Percentiles rank a stretch among this genome's conserved stretches.
These are phyloP conservation scores for Ictidomys tridecemlineatus DNA, from an alignment of 2,113 vertebrate species.

Conservation along the genomic window DNA sequence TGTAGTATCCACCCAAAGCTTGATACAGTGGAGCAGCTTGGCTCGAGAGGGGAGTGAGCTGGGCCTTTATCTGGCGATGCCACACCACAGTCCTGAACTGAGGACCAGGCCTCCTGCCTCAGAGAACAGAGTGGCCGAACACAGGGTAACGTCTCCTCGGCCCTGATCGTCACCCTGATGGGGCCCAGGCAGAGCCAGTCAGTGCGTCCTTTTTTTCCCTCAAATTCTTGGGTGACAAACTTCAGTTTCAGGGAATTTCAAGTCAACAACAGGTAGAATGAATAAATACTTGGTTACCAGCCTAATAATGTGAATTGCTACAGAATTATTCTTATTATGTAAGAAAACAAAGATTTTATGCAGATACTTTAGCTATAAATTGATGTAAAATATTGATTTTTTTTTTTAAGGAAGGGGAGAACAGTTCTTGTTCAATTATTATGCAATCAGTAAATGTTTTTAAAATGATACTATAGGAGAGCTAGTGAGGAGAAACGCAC, in stretches of 20 bases:
- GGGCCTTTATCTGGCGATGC: neutral
- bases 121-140: conserved; percentile 24
- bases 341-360: conserved; percentile 88
- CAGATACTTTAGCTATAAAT: conserved; percentile 89
- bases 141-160: conserved; percentile 50
- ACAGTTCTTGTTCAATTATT: conserved; percentile 82
- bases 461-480: conserved; percentile 52
- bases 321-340: conserved; percentile 80
- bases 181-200: conserved; percentile 28
- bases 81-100: neutral
- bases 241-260: conserved; percentile 88
- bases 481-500: conserved; percentile 13
- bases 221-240: conserved; percentile 79
- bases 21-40: conserved; percentile 38
- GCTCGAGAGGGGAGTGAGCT: conserved; percentile 41
- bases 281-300: conserved; percentile 85
- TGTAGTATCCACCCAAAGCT: conserved; percentile 63
- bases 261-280: conserved; percentile 85
- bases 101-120: neutral
- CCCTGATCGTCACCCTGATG: neutral
- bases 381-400: conserved; percentile 80
- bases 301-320: conserved; percentile 85
- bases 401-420: conserved; percentile 78
- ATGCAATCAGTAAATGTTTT: conserved; percentile 86
- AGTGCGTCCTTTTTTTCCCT: conserved; percentile 64